A percentile compares a stretch with the other conserved stretches of the same genome.
phyloP scores from a whole-genome alignment of 2,797 vertebrate species.

The Enteromius fasciolatus region DNA sequence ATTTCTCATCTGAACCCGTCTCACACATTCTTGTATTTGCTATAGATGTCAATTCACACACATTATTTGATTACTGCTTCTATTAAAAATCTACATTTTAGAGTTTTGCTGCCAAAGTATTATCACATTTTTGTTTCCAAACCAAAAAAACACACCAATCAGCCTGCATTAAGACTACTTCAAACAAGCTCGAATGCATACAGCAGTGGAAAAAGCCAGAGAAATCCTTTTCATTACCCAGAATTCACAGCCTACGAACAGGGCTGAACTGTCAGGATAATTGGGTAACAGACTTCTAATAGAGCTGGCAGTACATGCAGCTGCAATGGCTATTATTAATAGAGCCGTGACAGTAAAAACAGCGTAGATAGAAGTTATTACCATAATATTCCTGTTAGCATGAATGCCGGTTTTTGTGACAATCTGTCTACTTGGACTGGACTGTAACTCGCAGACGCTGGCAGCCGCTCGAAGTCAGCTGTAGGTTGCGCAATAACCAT shows the following conservation, averaged over 20 bases:
- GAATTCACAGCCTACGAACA: conserved; percentile 13
- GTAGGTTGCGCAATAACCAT: conserved; percentile 79
- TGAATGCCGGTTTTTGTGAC: conserved; percentile 30
- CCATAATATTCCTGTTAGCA: conserved; percentile 18
- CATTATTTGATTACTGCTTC: not conserved
- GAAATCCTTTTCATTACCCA: conserved; percentile 27
- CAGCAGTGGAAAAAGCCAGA: not conserved
- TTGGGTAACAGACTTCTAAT: conserved; percentile 24
- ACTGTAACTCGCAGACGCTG: conserved; percentile 65
- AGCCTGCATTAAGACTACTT: not conserved
- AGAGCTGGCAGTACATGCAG: conserved; percentile 19
- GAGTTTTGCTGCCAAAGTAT: not conserved
- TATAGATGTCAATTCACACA: not conserved
- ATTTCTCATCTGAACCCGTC: not conserved
- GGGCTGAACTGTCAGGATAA: conserved; percentile 21
- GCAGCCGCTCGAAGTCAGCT: conserved; percentile 71
- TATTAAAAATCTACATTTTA: not conserved
- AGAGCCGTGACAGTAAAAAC: conserved; percentile 22
- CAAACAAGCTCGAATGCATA: not conserved
- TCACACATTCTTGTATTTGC: not conserved
- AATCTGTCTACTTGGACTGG: conserved; percentile 29
- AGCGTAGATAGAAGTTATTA: conserved; percentile 23
- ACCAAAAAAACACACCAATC: not conserved
- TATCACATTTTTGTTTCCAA: not conserved
- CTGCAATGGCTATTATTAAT: conserved; percentile 35